Conservation (phyloP, 1,140 invertebrate genomes). For the Drosophila truncata region DNA sequence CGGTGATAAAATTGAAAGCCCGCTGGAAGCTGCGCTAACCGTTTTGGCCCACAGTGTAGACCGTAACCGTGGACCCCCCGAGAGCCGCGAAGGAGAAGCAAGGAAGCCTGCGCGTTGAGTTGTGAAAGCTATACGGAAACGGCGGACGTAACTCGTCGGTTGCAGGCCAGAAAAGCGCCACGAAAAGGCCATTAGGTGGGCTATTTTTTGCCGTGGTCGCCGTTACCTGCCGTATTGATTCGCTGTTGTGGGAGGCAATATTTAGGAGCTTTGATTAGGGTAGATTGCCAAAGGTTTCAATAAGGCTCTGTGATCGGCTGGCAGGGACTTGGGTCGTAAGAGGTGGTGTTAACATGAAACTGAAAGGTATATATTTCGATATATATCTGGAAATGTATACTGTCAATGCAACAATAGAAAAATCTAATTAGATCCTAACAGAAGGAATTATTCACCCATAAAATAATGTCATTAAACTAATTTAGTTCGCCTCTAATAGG, state of each 20-base stretch:
- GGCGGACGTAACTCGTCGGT: slow-evolving; percentile 46
- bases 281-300: slow-evolving; percentile 32
- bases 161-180: slow-evolving; percentile 41
- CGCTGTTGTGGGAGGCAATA: slow-evolving; percentile 23
- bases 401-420: too few species aligned
- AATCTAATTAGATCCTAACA: neutral
- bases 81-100: slow-evolving; percentile 12
- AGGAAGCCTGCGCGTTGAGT: slow-evolving; percentile 51
- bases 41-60: slow-evolving; percentile 20
- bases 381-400: neutral
- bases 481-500: too few species aligned
- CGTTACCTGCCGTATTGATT: slow-evolving; percentile 25
- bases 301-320: slow-evolving; percentile 1
- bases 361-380: neutral
- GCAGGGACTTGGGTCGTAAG: neutral
- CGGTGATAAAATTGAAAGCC: slow-evolving; percentile 62
- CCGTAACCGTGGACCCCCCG: slow-evolving; percentile 1
- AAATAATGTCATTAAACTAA: neutral
- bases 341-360: too few species aligned
- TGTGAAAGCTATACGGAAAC: slow-evolving; percentile 60
- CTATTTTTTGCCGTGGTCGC: neutral
- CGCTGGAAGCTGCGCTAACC: slow-evolving; percentile 46
- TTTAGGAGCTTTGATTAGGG: slow-evolving; percentile 37
- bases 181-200: slow-evolving; percentile 26
- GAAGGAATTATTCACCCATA: neutral